phyloP scores from a whole-genome alignment of 23 tunicate species.

The Styela plicata region DNA sequence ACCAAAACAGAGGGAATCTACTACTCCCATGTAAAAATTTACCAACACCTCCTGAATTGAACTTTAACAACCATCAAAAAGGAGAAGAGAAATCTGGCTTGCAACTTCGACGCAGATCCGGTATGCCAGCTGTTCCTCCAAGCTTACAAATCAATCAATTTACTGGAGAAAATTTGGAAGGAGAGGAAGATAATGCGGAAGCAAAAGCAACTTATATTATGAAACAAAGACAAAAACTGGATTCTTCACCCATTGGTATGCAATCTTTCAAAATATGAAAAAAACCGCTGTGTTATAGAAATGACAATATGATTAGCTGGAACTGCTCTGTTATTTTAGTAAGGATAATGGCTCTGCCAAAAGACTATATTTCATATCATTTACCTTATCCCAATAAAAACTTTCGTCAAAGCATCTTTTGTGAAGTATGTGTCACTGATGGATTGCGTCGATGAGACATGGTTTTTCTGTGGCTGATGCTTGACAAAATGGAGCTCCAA shows the following conservation, averaged over 20 bases:
- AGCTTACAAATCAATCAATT: not conserved
- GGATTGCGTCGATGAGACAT: too few species aligned
- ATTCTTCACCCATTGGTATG: constrained; percentile 90
- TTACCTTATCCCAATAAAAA: too few species aligned
- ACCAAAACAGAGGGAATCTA: not conserved
- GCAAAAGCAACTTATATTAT: constrained; percentile 34
- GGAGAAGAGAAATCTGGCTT: constrained; percentile 49
- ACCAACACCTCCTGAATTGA: constrained; percentile 25
- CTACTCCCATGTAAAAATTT: constrained; percentile 19
- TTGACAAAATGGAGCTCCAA: too few species aligned
- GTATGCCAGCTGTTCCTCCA: not conserved
- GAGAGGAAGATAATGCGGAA: not conserved
- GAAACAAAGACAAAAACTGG: constrained; percentile 62
- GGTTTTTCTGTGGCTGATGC: too few species aligned
- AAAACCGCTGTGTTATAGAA: not conserved
- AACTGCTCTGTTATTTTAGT: too few species aligned
- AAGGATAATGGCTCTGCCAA: too few species aligned
- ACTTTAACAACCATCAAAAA: constrained; percentile 31
- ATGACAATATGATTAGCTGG: too few species aligned
- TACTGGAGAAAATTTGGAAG: not conserved
- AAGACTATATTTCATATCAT: too few species aligned
- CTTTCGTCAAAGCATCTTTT: too few species aligned
- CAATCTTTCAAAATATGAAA: not conserved
- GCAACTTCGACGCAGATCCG: constrained; percentile 15
- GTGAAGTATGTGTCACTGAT: too few species aligned